phyloP scores from a whole-genome alignment of 2,888 invertebrate genomes.

The Oeneis ivallda region DNA sequence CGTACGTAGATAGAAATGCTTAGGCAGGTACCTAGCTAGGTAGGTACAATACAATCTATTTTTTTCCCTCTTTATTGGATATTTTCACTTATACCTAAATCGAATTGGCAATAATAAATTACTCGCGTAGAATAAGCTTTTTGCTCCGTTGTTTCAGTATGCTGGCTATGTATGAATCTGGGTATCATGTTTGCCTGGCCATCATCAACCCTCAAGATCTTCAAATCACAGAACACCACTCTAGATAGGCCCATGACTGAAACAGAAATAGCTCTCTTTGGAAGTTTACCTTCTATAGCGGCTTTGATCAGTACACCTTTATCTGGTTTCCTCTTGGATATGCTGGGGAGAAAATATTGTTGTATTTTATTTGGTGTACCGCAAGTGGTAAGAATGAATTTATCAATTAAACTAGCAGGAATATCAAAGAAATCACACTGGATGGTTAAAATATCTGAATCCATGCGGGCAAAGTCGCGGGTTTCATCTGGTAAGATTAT shows the following conservation, averaged over 20 bases:
- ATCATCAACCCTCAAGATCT: constrained; percentile 58
- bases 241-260: constrained; percentile 49
- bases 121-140: too few species aligned
- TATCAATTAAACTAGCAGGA: not conserved
- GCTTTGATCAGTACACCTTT: constrained; percentile 49
- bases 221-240: constrained; percentile 51
- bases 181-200: constrained; percentile 63
- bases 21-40: too few species aligned
- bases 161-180: constrained; percentile 53
- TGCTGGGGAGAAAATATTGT: constrained; percentile 48
- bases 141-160: constrained; percentile 50
- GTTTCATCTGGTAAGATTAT: too few species aligned
- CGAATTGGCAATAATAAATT: too few species aligned
- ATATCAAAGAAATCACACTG: not conserved
- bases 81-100: too few species aligned
- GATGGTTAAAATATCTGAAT: too few species aligned
- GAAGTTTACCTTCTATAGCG: constrained; percentile 51
- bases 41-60: too few species aligned
- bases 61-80: too few species aligned
- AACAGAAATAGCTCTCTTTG: constrained; percentile 51
- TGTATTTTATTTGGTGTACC: constrained; percentile 43
- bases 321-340: constrained; percentile 51
- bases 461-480: too few species aligned
- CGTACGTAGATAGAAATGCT: too few species aligned
- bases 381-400: constrained; percentile 34